Percentiles rank a stretch among this genome's conserved stretches.
These are phyloP conservation scores for Gonocerus acuteangulatus DNA, from an alignment of 2,888 invertebrate species.

Conservation along the genomic window DNA sequence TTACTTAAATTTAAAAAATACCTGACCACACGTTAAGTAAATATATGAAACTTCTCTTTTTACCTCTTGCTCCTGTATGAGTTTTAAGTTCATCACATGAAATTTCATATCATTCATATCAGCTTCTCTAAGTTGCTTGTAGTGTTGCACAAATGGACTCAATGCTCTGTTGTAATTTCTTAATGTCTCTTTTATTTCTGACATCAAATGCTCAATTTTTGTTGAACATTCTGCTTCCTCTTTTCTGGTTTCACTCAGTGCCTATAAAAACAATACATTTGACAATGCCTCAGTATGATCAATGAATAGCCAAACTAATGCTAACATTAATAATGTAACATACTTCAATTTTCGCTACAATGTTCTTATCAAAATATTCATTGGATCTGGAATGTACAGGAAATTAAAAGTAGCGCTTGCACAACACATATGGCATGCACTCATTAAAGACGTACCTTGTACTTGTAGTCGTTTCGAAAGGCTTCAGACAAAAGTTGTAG, in stretches of 20 bases:
- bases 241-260: conserved; percentile 7
- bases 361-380: no score
- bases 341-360: no score
- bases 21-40: no score
- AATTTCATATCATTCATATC: conserved; percentile 3
- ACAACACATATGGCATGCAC: no score
- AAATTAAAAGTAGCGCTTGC: background rate
- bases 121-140: background rate
- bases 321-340: no score
- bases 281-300: background rate
- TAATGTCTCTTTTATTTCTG: conserved; percentile 1
- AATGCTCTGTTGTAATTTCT: conserved; percentile 2
- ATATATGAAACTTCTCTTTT: no score
- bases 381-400: no score
- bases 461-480: conserved; percentile 7
- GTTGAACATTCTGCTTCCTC: conserved; percentile 6
- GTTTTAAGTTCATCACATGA: background rate
- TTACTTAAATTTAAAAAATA: no score
- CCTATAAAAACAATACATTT: background rate
- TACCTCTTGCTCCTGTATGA: conserved; percentile 8
- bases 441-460: conserved; percentile 6
- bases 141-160: background rate
- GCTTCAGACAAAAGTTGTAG: conserved; percentile 1
- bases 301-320: no score
- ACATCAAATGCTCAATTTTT: conserved; percentile 2